Conservation (phyloP, 2,113 vertebrate genomes). For the Sinosuthora webbiana region DNA sequence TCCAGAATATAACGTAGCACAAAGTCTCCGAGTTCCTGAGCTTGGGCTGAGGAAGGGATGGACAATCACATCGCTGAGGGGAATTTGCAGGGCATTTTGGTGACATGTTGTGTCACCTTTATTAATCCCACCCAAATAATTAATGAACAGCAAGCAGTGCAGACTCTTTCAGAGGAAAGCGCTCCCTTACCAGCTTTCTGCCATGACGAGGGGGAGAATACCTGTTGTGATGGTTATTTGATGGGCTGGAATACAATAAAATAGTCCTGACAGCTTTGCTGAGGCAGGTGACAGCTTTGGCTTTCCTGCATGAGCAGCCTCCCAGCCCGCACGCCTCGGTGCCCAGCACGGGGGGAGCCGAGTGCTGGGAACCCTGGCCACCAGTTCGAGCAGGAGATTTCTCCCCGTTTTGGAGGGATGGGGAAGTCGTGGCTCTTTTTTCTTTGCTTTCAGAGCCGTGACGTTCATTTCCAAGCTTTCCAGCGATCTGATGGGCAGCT, state of each 20-base stretch:
- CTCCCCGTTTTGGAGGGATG: neutral
- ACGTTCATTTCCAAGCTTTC: neutral
- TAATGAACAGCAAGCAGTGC: neutral
- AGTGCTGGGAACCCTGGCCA: accelerated
- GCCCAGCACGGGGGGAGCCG: neutral
- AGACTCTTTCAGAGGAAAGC: neutral
- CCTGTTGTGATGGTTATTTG: conserved; percentile 15
- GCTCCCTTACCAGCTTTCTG: neutral
- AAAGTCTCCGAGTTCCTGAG: neutral
- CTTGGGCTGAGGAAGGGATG: neutral
- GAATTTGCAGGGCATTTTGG: neutral
- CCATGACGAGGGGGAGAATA: neutral
- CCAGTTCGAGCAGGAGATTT: neutral
- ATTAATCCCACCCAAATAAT: neutral
- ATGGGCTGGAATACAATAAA: neutral
- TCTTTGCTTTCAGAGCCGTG: neutral
- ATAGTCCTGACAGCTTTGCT: neutral
- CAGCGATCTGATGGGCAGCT: neutral
- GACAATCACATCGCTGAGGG: neutral
- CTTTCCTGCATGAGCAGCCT: neutral
- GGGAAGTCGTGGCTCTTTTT: neutral
- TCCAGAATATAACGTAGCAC: neutral
- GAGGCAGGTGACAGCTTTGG: conserved; percentile 11
- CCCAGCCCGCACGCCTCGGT: neutral
- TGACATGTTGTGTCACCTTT: neutral